A percentile compares a stretch with the other conserved stretches of the same genome.
Evolutionary conservation across 1,140 invertebrate genomes (phyloP).

Genomic region (Zaprionus tsacasi): DNA sequence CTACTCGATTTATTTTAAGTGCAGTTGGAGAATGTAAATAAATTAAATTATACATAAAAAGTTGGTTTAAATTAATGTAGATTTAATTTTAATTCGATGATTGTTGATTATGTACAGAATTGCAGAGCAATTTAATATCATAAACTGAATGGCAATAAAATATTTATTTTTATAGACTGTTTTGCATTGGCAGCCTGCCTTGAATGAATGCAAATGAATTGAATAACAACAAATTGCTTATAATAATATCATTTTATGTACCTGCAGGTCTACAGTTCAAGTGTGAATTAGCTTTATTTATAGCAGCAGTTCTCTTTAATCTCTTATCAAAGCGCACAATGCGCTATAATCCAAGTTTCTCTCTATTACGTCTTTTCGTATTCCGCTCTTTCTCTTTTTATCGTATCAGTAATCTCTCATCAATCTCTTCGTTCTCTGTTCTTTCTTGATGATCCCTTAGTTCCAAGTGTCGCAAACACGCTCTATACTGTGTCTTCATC

Average conservation of each 20-base stretch:
- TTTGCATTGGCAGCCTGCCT: background rate
- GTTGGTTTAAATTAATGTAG: background rate
- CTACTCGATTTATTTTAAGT: too few species aligned
- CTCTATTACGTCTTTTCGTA: background rate
- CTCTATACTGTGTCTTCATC: background rate
- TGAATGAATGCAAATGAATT: constrained; percentile 1
- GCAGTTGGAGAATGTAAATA: background rate
- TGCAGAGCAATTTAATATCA: background rate
- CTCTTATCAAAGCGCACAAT: background rate
- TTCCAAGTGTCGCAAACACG: background rate
- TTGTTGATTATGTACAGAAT: background rate
- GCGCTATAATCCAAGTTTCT: background rate
- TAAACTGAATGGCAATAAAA: constrained; percentile 1
- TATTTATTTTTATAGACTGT: background rate
- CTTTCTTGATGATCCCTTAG: background rate
- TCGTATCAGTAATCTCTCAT: background rate
- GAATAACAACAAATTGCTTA: background rate
- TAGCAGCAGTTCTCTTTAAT: background rate
- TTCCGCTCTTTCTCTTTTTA: background rate
- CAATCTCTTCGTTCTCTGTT: background rate
- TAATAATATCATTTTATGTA: background rate
- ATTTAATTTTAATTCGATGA: background rate
- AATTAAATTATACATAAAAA: background rate
- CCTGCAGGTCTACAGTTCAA: background rate
- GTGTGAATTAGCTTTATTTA: background rate